Base-by-base conservation (phyloP, 2,888 invertebrate species). In the Helicoverpa assulta region DNA sequence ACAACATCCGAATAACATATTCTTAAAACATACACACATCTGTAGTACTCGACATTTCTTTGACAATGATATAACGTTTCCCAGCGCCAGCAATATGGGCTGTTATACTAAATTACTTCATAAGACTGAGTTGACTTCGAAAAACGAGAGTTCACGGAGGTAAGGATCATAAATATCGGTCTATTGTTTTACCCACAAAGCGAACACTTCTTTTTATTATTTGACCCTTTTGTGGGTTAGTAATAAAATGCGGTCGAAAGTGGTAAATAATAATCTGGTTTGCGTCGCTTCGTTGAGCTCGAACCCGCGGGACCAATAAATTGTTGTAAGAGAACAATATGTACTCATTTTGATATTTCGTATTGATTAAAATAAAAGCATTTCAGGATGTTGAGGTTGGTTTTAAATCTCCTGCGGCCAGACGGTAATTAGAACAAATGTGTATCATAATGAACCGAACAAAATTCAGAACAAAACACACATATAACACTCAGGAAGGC, bases 211-310 rank as follows among this genome's bases (percentile, higher is more conserved):
- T 88, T 89, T 89, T 88, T 88, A 89, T 86, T 86, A 89, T 85
- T 86, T 87, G 86, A 88, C 85, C 89, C 85, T 87, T 89, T 88
- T 86, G 85, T 85, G 87, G 81, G 84, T 79, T 76, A 76, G 84
- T 81, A 86, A 86, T 88, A 88, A 88, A 89, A 89, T 82, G 87
- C 85, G 89, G 88, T 85, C 82, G 82, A 83, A 87, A 89, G 87
- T 88, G 89, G 86, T 88, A 88, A 88, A 90, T 88, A 90, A 89
- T 89, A 88, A 89, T 88, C 85, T 86, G 85, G 84, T 86, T 86
- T 73, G 83, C 82, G 81, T 82, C 81, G 88, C 86, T 78, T 74
- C 86, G 86, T 76, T 85, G 86, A 81, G 73, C 73, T 43, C 56
- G 57, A 77, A 77, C 87, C 84, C 79, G 54, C 61, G 85, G 81